phyloP scores from a whole-genome alignment of 2,797 vertebrate species.

The Bradypus variegatus region DNA sequence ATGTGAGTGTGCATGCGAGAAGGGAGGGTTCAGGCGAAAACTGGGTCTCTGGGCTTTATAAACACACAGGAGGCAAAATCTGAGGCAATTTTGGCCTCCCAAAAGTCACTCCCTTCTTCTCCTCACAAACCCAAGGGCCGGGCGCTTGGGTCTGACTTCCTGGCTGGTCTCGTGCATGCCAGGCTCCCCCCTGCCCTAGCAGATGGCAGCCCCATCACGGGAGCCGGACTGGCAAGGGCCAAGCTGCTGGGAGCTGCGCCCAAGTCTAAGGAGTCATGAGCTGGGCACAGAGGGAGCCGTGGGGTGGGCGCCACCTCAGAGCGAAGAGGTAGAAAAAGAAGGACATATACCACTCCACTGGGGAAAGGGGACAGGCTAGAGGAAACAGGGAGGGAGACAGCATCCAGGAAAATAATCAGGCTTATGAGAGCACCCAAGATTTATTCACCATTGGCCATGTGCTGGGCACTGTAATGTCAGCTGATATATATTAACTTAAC shows the following conservation, averaged over 20 bases:
- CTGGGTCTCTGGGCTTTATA: not conserved
- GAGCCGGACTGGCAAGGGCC: not conserved
- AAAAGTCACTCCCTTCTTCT: not conserved
- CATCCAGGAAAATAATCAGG: not conserved
- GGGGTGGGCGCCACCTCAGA: not conserved
- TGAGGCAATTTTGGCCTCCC: not conserved
- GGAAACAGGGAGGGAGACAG: not conserved
- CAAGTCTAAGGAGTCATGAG: not conserved
- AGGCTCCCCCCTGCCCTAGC: conserved; percentile 13
- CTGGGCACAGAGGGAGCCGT: not conserved
- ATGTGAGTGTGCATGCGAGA: not conserved
- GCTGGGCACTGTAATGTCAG: not conserved
- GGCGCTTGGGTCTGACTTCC: not conserved
- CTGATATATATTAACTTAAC: not conserved
- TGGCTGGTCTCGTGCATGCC: not conserved
- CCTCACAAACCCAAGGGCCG: not conserved
- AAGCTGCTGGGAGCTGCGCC: not conserved
- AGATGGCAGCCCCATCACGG: conserved; percentile 24
- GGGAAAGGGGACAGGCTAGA: not conserved
- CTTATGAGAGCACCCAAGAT: not conserved
- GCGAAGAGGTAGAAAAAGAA: not conserved
- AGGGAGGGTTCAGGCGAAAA: not conserved
- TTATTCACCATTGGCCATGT: not conserved
- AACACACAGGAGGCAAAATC: not conserved
- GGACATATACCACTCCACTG: not conserved